phyloP scores from a whole-genome alignment of 2,113 vertebrate genomes.

The Riparia riparia region DNA sequence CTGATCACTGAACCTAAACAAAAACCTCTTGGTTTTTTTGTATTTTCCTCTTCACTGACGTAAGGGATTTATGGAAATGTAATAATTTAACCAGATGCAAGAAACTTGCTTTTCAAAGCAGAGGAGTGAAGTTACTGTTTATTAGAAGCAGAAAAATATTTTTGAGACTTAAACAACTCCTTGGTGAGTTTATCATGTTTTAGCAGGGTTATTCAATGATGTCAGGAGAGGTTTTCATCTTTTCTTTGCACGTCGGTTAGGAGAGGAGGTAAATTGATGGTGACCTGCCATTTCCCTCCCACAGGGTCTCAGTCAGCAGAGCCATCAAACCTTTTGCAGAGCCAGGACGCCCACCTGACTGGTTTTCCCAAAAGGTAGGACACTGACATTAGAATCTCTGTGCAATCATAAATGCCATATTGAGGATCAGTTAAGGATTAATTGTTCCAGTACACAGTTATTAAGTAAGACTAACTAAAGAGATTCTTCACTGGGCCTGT shows the following conservation, averaged over 20 bases:
- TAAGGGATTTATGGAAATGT: not conserved
- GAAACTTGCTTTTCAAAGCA: not conserved
- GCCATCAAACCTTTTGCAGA: constrained; percentile 99
- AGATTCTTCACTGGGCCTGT: not conserved
- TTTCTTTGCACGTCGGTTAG: not conserved
- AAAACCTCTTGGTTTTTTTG: not conserved
- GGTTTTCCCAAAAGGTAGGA: constrained; percentile 98
- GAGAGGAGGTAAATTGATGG: not conserved
- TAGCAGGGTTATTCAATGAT: not conserved
- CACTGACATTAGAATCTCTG: not conserved
- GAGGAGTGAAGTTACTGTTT: not conserved
- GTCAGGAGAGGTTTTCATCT: not conserved
- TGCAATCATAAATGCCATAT: not conserved
- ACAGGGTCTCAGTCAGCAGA: constrained; percentile 97
- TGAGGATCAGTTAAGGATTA: not conserved
- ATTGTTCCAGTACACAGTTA: not conserved
- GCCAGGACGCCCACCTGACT: constrained; percentile 93
- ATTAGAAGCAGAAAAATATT: not conserved
- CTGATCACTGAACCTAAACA: not conserved
- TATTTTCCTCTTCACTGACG: not conserved
- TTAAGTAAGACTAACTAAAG: not conserved
- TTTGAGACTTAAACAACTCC: not conserved
- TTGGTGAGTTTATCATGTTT: not conserved
- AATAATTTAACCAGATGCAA: not conserved
- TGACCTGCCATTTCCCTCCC: not conserved